phyloP scores from a whole-genome alignment of 2,797 vertebrate genomes.

The Gallinago stenura region DNA sequence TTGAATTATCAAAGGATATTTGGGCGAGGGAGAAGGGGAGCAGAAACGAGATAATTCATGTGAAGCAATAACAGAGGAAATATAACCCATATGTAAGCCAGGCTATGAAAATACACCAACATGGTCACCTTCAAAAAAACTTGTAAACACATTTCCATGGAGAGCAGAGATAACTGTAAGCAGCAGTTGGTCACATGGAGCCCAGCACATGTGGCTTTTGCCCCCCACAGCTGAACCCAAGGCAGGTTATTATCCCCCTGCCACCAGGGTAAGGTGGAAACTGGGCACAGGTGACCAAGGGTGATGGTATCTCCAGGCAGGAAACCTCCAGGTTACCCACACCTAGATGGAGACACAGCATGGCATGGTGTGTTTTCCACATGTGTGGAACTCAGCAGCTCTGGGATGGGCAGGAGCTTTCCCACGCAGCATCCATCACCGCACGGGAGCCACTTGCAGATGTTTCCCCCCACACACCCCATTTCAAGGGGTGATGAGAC shows the following conservation, averaged over 20 bases:
- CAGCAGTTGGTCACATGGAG: neutral
- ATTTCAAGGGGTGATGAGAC: neutral
- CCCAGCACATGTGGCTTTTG: neutral
- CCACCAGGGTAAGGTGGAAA: neutral
- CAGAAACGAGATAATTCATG: neutral
- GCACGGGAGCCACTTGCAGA: rapidly evolving
- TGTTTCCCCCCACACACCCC: neutral
- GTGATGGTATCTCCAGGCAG: neutral
- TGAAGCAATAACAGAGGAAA: constrained; percentile 27
- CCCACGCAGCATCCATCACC: rapidly evolving
- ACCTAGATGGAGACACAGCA: neutral
- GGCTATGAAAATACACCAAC: neutral
- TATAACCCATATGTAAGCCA: neutral
- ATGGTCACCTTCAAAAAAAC: neutral
- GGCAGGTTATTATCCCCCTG: rapidly evolving
- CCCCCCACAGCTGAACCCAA: neutral
- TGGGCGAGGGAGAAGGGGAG: neutral
- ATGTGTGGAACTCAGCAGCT: neutral
- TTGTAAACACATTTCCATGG: neutral
- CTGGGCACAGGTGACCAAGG: neutral
- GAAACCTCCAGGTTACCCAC: neutral
- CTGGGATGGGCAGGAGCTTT: rapidly evolving
- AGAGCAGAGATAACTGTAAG: neutral
- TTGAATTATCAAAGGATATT: constrained; percentile 32
- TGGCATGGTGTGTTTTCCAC: neutral